Base-by-base conservation (phyloP, 2,113 vertebrate genomes). In the Dolichotis patagonum region DNA sequence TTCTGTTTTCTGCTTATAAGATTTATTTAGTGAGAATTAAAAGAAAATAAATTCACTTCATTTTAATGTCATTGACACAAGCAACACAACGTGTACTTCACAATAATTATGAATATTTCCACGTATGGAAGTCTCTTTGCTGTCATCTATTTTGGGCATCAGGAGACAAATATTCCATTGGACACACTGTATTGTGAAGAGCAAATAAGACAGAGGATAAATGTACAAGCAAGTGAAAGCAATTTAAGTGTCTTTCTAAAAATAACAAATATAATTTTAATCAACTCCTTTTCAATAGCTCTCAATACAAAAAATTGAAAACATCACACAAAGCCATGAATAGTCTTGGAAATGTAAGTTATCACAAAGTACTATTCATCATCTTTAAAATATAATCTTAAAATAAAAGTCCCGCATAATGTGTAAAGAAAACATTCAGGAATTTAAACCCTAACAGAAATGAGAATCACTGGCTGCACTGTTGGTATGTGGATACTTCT, bases 1-100 rank as follows among this genome's bases (percentile, higher is more conserved):
- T 84, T 63, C 60, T 69, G 62, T 38, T 69, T 85, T 92, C 63
- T 97, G 43, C n/a, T 97, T 94, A 58, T 88, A 91, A 93, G 90
- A 88, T 63, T 97, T 89, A 85, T 84, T 98, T 83, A 90, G n/a
- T 95, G 96, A 95, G 85, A 98, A 97, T 96, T 97, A 97, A 98
- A 96, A 96, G 60, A 49, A 88, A 97, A 95, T 86, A 54, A 73
- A 96, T 96, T 58, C 58, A 77, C 35, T 94, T 94, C 56, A 90
- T 67, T 75, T 97, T 85, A 71, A 69, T 96, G 80, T 69, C 86
- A 41, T 19, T 78, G 69, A 89, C 85, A 71, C 35, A 96, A 95
- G 63, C 83, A 95, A 94, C 91, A 88, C 6, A 78, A 81, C 96
- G 96, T 38, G 17, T 91, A 95, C 80, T 88, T 97, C 17, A 28